Conservation (phyloP, 2,888 invertebrate genomes). For the Eilema griseolum region DNA sequence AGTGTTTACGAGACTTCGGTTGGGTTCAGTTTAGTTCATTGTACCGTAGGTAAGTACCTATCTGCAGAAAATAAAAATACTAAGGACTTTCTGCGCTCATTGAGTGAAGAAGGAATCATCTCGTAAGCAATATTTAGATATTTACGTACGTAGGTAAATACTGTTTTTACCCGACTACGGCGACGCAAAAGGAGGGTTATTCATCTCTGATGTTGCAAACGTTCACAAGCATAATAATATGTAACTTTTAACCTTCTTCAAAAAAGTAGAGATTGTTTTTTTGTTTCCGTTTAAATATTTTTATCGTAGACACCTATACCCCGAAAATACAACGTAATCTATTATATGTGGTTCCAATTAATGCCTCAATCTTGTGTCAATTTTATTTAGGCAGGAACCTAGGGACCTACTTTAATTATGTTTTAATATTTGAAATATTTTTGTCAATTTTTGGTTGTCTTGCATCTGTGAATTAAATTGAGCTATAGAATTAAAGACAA, state of each 20-base stretch:
- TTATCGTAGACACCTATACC: background rate
- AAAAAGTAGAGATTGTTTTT: too few relatives aligned
- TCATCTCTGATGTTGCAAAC: background rate
- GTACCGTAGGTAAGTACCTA: background rate
- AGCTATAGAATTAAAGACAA: too few relatives aligned
- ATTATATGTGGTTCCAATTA: too few relatives aligned
- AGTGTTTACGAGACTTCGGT: background rate
- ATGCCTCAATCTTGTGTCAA: too few relatives aligned
- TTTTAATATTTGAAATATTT: too few relatives aligned
- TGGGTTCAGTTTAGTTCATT: background rate
- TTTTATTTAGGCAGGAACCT: too few relatives aligned
- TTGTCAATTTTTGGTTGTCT: too few relatives aligned
- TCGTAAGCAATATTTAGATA: background rate
- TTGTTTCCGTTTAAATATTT: background rate
- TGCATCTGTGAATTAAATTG: too few relatives aligned
- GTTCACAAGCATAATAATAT: background rate
- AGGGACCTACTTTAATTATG: too few relatives aligned
- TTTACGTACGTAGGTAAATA: background rate
- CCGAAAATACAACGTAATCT: too few relatives aligned
- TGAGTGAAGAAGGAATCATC: background rate
- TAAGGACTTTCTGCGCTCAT: background rate
- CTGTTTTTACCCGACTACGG: too few relatives aligned
- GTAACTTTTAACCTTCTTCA: background rate
- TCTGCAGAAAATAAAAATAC: background rate
- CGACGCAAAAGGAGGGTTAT: too few relatives aligned